Percentiles rank a stretch among this genome's conserved stretches.
Evolutionary conservation across 2,797 vertebrate species (phyloP).

Genomic region (Crypturellus tataupa): DNA sequence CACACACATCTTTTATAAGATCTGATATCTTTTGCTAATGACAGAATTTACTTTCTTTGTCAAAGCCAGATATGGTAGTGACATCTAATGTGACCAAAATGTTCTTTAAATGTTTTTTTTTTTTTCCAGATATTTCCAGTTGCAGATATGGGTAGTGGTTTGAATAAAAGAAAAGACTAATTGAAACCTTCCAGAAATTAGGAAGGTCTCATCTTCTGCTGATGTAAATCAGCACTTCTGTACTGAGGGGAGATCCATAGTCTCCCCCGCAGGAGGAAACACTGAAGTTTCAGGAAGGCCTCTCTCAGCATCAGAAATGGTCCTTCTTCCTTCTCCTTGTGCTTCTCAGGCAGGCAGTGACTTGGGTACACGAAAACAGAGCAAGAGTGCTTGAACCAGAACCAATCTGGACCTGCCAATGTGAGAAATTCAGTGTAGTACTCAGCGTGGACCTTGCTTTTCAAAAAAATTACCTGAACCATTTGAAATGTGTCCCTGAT

Average conservation of each 20-base stretch:
- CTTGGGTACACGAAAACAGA: not conserved
- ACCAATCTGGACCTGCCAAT: not conserved
- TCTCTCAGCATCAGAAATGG: not conserved
- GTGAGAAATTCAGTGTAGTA: not conserved
- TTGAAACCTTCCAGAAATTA: not conserved
- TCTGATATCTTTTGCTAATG: not conserved
- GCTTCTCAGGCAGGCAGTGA: not conserved
- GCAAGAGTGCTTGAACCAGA: not conserved
- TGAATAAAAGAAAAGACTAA: not conserved
- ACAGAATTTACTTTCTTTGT: not conserved
- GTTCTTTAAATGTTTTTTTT: not conserved
- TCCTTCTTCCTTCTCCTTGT: not conserved
- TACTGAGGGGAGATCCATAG: not conserved
- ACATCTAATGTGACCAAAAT: not conserved
- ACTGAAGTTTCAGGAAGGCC: not conserved
- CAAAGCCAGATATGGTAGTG: not conserved
- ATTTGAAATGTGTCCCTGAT: not conserved
- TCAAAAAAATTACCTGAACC: not conserved
- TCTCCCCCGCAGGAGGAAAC: not conserved
- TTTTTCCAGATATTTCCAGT: not conserved
- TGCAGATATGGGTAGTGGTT: not conserved
- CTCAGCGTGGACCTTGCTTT: not conserved
- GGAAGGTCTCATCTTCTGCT: not conserved
- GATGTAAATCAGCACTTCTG: not conserved
- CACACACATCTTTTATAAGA: not conserved